These are phyloP conservation scores for Chrysochloris asiatica DNA, from an alignment of 2,113 vertebrate genomes.

Conservation along the genomic window DNA sequence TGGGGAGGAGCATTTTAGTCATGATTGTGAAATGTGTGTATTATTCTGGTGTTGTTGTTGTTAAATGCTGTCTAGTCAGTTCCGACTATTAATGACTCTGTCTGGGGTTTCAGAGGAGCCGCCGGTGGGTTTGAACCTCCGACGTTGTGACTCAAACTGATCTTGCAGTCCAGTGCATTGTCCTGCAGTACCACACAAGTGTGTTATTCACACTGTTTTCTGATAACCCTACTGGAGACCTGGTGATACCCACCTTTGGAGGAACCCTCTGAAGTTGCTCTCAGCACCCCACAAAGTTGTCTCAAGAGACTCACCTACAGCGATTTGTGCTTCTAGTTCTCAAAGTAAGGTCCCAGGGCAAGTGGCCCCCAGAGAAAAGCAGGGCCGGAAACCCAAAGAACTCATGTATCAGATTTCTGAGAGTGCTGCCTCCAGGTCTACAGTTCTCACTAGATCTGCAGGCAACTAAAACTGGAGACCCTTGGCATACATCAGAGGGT, in stretches of 20 bases:
- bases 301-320: background rate
- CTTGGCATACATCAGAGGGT: background rate
- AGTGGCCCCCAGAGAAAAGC: background rate
- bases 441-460: background rate
- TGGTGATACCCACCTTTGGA: background rate
- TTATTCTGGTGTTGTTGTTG: no score
- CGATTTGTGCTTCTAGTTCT: background rate
- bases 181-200: no score
- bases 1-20: no score
- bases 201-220: background rate
- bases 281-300: background rate
- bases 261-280: no score
- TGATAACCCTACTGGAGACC: background rate
- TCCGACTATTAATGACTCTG: no score
- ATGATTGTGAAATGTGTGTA: no score
- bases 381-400: background rate
- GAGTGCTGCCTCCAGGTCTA: background rate
- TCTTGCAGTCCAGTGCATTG: no score
- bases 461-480: background rate
- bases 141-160: no score
- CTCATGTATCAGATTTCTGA: background rate
- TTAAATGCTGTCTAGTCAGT: no score
- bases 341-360: no score
- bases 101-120: no score
- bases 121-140: no score